These are phyloP conservation scores for Zophobas atratus DNA, from an alignment of 1,140 invertebrate genomes.

Conservation along the genomic window DNA sequence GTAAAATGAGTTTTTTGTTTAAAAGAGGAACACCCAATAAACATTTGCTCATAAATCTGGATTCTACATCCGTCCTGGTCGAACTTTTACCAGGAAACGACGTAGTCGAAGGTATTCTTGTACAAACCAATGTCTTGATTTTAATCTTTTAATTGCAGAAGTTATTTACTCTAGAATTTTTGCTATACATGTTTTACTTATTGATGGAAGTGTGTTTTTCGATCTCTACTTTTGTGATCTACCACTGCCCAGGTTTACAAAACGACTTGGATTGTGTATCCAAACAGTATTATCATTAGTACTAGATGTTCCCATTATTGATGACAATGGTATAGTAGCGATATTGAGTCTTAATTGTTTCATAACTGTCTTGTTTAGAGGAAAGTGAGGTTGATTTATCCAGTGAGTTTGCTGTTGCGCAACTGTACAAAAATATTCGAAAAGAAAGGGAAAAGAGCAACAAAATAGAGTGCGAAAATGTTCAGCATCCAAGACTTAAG, in stretches of 20 bases:
- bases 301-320: conserved; percentile 48
- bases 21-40: conserved; percentile 21
- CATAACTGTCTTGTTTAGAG: conserved; percentile 30
- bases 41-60: conserved; percentile 48
- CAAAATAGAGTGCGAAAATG: conserved; percentile 36
- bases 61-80: conserved; percentile 50
- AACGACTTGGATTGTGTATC: conserved; percentile 55
- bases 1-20: conserved; percentile 44
- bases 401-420: conserved; percentile 47
- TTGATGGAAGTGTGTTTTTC: conserved; percentile 43
- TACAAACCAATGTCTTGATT: not conserved
- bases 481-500: conserved; percentile 59
- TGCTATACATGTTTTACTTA: conserved; percentile 36
- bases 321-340: conserved; percentile 28
- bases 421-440: conserved; percentile 56
- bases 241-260: conserved; percentile 58
- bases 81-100: conserved; percentile 38
- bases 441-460: conserved; percentile 42
- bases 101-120: conserved; percentile 50
- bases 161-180: conserved; percentile 51
- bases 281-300: conserved; percentile 56
- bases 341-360: conserved; percentile 10
- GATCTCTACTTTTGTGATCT: conserved; percentile 56
- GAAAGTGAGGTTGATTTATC: conserved; percentile 43
- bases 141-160: conserved; percentile 37